These are phyloP conservation scores for Tympanoctomys barrerae DNA, from an alignment of 2,797 vertebrate genomes.

Conservation along the genomic window DNA sequence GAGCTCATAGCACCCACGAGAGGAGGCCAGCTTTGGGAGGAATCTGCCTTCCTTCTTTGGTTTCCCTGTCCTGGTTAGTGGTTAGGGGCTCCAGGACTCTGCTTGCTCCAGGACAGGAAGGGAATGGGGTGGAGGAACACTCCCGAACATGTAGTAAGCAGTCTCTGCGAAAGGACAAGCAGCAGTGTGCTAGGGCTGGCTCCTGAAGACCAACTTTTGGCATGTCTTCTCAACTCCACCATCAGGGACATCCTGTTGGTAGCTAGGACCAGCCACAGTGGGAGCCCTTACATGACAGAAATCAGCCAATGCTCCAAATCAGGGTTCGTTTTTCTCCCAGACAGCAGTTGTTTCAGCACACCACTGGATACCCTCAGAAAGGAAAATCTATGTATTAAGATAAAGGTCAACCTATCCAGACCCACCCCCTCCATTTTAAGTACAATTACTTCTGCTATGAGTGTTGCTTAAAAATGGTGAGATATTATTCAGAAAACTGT, in stretches of 20 bases:
- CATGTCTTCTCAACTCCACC: background rate
- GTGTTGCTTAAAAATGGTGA: background rate
- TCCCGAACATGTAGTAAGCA: background rate
- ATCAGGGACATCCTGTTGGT: background rate
- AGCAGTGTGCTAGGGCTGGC: background rate
- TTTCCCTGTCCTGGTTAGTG: background rate
- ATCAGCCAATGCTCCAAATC: background rate
- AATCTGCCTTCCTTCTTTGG: too few relatives aligned
- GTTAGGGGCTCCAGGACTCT: background rate
- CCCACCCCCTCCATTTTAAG: background rate
- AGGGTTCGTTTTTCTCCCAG: background rate
- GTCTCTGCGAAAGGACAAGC: background rate
- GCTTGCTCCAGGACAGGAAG: background rate
- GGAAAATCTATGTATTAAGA: background rate
- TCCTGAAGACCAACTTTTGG: background rate
- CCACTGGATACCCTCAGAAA: background rate
- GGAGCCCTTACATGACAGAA: background rate
- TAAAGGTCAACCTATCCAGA: background rate
- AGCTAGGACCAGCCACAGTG: too few relatives aligned
- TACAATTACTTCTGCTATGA: background rate
- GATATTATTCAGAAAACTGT: background rate
- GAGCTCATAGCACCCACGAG: rapidly evolving
- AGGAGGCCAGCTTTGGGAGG: background rate
- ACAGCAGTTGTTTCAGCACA: background rate
- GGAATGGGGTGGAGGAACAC: background rate